Percentiles rank a stretch among this genome's conserved stretches.
Evolutionary conservation across 2,888 invertebrate species (phyloP).

Genomic region (Bombylius major): DNA sequence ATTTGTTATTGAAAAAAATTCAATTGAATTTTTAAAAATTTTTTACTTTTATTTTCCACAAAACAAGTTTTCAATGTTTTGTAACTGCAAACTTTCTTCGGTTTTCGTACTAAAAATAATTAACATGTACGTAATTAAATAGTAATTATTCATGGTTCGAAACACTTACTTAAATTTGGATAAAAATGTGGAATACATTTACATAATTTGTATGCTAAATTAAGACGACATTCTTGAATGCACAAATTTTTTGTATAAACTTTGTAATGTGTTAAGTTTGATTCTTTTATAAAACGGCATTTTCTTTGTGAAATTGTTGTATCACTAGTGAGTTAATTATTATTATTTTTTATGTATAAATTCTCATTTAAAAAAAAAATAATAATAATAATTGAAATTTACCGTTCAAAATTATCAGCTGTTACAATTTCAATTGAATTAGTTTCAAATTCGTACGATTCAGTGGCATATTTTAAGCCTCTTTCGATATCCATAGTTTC

Average conservation of each 20-base stretch:
- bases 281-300: constrained; percentile 31
- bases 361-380: background rate
- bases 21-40: no score
- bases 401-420: constrained; percentile 25
- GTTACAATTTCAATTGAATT: constrained; percentile 25
- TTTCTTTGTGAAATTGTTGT: constrained; percentile 27
- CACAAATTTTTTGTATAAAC: constrained; percentile 32
- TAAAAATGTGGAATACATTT: constrained; percentile 37
- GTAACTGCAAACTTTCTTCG: constrained; percentile 9
- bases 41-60: constrained; percentile 21
- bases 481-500: constrained; percentile 29
- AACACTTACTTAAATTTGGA: constrained; percentile 26
- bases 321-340: constrained; percentile 15
- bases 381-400: background rate
- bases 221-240: constrained; percentile 32
- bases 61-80: constrained; percentile 24
- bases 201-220: constrained; percentile 28
- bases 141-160: background rate
- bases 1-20: background rate
- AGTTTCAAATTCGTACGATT: constrained; percentile 22
- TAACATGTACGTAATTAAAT: background rate
- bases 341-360: background rate
- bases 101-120: constrained; percentile 19
- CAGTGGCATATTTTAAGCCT: constrained; percentile 21
- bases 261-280: constrained; percentile 31